Conservation (phyloP, 2,888 invertebrate species). For the Drosophila monieri region DNA sequence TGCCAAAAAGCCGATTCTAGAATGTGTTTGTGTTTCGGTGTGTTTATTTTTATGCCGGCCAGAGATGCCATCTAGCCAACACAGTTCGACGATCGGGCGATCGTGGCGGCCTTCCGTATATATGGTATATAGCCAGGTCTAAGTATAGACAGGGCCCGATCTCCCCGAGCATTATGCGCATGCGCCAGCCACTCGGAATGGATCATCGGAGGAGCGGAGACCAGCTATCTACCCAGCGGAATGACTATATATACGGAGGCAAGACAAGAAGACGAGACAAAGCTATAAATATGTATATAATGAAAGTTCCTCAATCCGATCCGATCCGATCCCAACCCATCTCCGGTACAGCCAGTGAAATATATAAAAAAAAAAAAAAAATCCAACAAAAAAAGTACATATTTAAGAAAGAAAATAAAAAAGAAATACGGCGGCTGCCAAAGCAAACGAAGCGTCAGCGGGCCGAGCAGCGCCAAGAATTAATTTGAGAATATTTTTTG, state of each 20-base stretch:
- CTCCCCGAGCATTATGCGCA: constrained; percentile 52
- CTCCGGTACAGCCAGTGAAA: constrained; percentile 37
- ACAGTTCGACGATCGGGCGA: constrained; percentile 64
- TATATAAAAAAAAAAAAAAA: constrained; percentile 10
- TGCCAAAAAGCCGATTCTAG: constrained; percentile 71
- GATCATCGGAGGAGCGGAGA: constrained; percentile 60
- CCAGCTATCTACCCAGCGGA: constrained; percentile 53
- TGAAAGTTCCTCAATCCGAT: constrained; percentile 63
- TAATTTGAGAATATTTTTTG: constrained; percentile 83
- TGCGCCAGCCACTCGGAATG: constrained; percentile 63
- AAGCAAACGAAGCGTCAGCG: constrained; percentile 35
- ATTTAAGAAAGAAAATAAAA: constrained; percentile 20
- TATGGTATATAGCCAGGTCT: constrained; percentile 50
- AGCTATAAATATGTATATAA: constrained; percentile 73
- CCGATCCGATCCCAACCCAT: constrained; percentile 17
- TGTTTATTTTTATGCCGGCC: constrained; percentile 67
- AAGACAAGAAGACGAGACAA: constrained; percentile 70
- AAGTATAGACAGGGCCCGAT: constrained; percentile 63
- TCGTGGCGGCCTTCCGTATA: constrained; percentile 56
- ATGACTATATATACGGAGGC: constrained; percentile 47
- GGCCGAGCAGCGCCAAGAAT: constrained; percentile 57
- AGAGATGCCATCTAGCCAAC: constrained; percentile 43
- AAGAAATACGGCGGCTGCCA: constrained; percentile 10
- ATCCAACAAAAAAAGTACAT: constrained; percentile 5
- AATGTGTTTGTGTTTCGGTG: constrained; percentile 42